Conservation (phyloP, 2,797 vertebrate species). For the Darevskia nairensis region DNA sequence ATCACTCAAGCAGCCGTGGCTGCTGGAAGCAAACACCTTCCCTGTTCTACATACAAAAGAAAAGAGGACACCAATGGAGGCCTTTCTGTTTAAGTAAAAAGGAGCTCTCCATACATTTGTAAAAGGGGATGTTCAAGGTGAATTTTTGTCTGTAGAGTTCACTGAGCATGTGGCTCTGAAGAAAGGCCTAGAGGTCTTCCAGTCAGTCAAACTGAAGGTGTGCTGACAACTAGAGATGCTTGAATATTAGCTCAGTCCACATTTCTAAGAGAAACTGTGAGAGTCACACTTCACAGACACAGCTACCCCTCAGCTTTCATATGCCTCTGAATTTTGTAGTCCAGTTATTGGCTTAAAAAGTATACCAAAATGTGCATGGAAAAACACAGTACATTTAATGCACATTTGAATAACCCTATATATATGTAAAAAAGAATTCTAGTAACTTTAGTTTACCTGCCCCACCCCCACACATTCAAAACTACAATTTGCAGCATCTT, state of each 20-base stretch:
- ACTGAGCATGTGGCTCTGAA: too few species aligned
- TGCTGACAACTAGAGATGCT: background rate
- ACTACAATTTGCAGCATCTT: too few species aligned
- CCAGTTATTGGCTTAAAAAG: too few species aligned
- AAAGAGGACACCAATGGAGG: background rate
- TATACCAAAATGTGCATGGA: too few species aligned
- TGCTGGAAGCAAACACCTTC: constrained; percentile 5
- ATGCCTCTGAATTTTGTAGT: too few species aligned
- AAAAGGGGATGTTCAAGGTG: background rate
- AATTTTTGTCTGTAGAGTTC: background rate
- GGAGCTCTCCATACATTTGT: background rate
- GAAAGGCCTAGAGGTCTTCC: background rate
- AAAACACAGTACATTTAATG: too few species aligned
- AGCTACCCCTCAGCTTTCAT: background rate
- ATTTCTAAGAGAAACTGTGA: background rate
- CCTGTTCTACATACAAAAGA: background rate
- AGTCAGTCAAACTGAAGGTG: background rate
- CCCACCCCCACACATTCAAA: too few species aligned
- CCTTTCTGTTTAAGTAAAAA: background rate
- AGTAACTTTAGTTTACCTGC: too few species aligned
- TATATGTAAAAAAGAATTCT: too few species aligned
- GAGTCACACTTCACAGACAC: background rate
- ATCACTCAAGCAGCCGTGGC: background rate
- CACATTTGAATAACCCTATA: too few species aligned
- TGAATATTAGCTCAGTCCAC: background rate